These are phyloP conservation scores for Oncorhynchus mykiss DNA, from an alignment of 2,113 vertebrate species.

Conservation along the genomic window DNA sequence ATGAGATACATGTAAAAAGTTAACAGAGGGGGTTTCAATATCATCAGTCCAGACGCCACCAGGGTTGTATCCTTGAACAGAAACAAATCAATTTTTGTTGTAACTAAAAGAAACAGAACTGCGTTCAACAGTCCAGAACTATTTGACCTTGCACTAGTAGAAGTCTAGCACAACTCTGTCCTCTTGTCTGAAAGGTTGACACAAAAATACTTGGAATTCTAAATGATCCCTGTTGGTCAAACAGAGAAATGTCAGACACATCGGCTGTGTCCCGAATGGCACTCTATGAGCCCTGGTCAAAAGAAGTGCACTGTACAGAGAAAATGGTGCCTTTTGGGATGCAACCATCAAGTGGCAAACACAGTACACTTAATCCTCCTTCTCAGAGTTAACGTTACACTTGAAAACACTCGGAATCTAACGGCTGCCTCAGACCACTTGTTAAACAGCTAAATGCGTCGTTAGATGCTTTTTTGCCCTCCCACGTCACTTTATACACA, in stretches of 20 bases:
- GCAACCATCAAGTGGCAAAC: neutral
- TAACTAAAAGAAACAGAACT: constrained; percentile 27
- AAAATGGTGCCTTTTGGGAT: neutral
- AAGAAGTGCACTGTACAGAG: neutral
- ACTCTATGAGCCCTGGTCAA: constrained; percentile 25
- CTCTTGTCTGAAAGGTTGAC: constrained; percentile 44
- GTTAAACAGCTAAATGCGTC: too few species aligned
- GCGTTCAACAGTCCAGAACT: neutral
- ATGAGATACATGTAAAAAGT: constrained; percentile 70
- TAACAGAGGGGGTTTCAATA: constrained; percentile 65
- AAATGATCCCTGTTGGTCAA: constrained; percentile 12
- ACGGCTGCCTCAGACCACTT: too few species aligned
- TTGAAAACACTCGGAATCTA: too few species aligned
- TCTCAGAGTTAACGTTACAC: too few species aligned
- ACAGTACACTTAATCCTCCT: too few species aligned
- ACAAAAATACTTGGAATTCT: constrained; percentile 38
- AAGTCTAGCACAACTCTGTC: constrained; percentile 41
- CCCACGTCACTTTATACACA: too few species aligned
- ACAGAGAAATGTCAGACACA: constrained; percentile 44
- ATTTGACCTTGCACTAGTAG: constrained; percentile 51
- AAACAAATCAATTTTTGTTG: constrained; percentile 41
- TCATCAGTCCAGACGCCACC: constrained; percentile 56
- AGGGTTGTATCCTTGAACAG: constrained; percentile 51
- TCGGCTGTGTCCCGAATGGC: constrained; percentile 24
- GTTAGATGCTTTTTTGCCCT: too few species aligned